These are phyloP conservation scores for Drosophila lini DNA, from an alignment of 1,140 invertebrate species.

Conservation along the genomic window DNA sequence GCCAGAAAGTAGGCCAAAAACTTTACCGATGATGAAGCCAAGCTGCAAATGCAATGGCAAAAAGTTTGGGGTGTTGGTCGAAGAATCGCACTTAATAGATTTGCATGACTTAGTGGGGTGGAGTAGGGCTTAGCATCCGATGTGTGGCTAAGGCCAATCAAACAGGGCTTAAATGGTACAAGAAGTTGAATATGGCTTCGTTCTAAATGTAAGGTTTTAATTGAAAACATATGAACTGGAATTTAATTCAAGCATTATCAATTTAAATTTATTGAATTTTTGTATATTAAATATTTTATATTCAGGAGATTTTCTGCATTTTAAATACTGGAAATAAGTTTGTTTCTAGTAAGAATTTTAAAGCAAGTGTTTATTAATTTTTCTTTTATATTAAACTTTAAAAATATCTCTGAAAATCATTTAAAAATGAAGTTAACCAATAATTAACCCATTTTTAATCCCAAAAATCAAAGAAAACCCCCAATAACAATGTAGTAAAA, in stretches of 20 bases:
- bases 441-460: neutral
- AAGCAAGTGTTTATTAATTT: neutral
- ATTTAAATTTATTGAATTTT: neutral
- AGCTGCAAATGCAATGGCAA: conserved; percentile 37
- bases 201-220: neutral
- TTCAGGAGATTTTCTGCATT: neutral
- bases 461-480: neutral
- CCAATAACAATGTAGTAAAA: conserved; percentile 11
- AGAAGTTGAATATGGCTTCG: neutral
- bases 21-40: conserved; percentile 38
- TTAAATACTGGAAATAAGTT: neutral
- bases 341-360: neutral
- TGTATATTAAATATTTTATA: neutral
- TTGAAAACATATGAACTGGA: neutral
- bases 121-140: neutral
- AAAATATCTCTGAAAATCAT: neutral
- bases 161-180: neutral
- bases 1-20: conserved; percentile 47
- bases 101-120: conserved; percentile 27
- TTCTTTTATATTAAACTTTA: neutral
- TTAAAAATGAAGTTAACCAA: neutral
- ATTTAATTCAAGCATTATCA: no score
- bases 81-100: conserved; percentile 47
- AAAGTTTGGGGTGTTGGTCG: conserved; percentile 41
- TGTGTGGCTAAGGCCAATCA: conserved; percentile 24